These are phyloP conservation scores for Microhierax caerulescens DNA, from an alignment of 2,797 vertebrate genomes.

Conservation along the genomic window DNA sequence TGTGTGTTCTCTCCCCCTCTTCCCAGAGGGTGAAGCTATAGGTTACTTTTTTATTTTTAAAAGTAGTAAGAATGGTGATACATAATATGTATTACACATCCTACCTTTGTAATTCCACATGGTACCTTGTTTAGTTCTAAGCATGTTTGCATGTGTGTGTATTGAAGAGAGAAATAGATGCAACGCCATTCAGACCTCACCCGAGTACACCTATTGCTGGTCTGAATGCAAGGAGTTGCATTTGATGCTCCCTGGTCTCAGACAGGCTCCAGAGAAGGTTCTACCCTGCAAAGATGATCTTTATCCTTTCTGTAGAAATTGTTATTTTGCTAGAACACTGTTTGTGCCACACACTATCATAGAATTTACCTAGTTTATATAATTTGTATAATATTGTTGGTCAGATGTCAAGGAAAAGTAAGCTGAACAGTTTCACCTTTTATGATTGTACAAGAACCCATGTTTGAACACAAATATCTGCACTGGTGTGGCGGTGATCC, in stretches of 20 bases:
- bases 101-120: neutral
- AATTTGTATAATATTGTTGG: neutral
- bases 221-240: neutral
- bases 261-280: neutral
- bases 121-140: neutral
- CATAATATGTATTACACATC: neutral
- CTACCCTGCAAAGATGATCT: neutral
- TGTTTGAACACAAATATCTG: neutral
- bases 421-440: neutral
- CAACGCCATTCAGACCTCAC: neutral
- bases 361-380: neutral
- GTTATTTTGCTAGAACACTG: neutral
- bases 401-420: neutral
- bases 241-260: neutral
- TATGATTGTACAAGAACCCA: neutral
- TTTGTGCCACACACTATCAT: too few relatives aligned
- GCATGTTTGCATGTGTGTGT: neutral
- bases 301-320: neutral
- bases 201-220: neutral
- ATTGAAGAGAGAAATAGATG: neutral
- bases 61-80: neutral
- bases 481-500: neutral
- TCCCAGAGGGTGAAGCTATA: neutral
- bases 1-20: neutral
- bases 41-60: neutral